Evolutionary conservation across 2,797 vertebrate genomes (phyloP), one percentile per base, ranked within the genome.

Genomic region (Gymnothorax javanicus): DNA sequence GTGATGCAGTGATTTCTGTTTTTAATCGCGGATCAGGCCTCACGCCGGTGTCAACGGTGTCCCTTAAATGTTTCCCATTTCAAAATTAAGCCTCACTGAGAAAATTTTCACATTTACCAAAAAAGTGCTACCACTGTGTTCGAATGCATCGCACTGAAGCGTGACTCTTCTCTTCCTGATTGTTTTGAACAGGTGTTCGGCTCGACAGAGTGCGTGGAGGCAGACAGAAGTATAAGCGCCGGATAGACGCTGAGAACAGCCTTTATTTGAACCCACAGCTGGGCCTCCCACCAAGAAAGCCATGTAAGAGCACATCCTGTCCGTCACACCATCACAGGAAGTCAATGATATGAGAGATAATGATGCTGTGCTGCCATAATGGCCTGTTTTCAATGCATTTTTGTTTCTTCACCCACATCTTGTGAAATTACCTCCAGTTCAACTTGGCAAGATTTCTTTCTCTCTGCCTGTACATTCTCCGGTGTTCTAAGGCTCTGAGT

Each of bases 171-270:
- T 83, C 4, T 91, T 94, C 89, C 91, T 88, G 27, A 13, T 33
- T 73, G 12, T 75, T 93, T 87, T 87, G 90, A 67, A 2, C 92
- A 99, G 98, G 98, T 84, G 98, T 99, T 82, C 97, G 98, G 90
- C 96, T 99, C 90, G 98, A 99, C 96, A 96, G 98, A 95, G 98
- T 99, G 92, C 98, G 98, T 4, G 98, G 98, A 82, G 98, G 98
- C 88, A 97, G 98, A 92, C 98, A 99, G 96, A 99, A 99, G 95
- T 99, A 99, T 93, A 99, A 99, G 93, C 98, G 98, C 90, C 96
- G 98, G 96, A 99, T 99, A 99, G 98, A 99, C 89, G 98, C 98
- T n/a, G 98, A 99, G 94, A 99, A 99, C 95, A 99, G 98, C 93
- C 98, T 98, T 0, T 99, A 99, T 93, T 96, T 99, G 96, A 99